A percentile compares a stretch with the other conserved stretches of the same genome.
These are phyloP conservation scores for Coptotermes formosanus DNA, from an alignment of 1,140 invertebrate genomes.

Conservation along the genomic window DNA sequence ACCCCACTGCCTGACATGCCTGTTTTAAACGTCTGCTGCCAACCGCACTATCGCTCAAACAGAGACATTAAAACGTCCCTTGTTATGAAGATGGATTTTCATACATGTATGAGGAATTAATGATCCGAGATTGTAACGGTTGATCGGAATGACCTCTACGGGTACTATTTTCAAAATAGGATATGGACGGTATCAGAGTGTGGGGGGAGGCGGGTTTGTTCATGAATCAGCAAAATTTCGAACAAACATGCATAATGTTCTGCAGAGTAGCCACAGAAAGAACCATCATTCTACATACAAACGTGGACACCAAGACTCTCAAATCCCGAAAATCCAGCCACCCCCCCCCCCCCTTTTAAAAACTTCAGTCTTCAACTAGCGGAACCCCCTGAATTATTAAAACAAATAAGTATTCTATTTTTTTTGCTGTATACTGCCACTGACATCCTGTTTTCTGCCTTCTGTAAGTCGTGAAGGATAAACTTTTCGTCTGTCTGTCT, in stretches of 20 bases:
- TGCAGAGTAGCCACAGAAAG: not conserved
- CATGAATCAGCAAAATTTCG: not conserved
- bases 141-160: slow-evolving; percentile 7
- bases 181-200: not conserved
- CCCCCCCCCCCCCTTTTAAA: not conserved
- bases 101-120: not conserved
- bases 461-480: too few relatives aligned
- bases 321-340: not conserved
- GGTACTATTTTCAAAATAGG: not conserved
- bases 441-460: too few relatives aligned
- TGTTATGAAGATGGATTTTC: slow-evolving; percentile 12
- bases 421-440: too few relatives aligned
- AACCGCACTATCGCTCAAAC: not conserved
- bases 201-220: not conserved
- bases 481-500: too few relatives aligned
- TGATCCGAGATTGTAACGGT: slow-evolving; percentile 14
- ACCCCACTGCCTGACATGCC: not conserved
- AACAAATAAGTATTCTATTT: not conserved
- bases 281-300: not conserved
- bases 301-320: not conserved
- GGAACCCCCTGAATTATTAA: not conserved
- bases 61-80: slow-evolving; percentile 12
- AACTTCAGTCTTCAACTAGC: not conserved
- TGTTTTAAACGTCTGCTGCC: not conserved
- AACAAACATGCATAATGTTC: not conserved